Evolutionary conservation across 2,888 invertebrate genomes (phyloP), one percentile per base, ranked within the genome.

Genomic region (Xylophagus ater): DNA sequence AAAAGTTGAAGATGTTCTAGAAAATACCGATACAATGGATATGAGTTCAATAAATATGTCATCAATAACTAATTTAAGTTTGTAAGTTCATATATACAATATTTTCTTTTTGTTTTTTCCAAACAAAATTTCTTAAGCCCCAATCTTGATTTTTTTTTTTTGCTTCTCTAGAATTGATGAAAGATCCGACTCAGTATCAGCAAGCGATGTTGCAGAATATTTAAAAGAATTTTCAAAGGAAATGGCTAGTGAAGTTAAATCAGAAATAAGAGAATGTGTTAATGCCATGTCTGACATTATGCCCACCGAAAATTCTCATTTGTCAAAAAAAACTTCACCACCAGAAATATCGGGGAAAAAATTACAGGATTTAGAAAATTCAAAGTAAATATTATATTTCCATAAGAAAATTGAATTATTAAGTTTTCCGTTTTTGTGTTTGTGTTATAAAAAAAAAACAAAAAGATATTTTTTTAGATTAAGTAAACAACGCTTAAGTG

Each of bases 211-310:
- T 30, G 81, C 82, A 0, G 79, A 81, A 55, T 83, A 82, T 58
- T 61, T 84, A 33, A 80, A 81, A 71, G 82, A 81, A 47, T 77
- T 81, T 56, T 81, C 82, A 1, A 76, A 73, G 54, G 78, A 81
- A 57, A 81, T 83, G 77, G 80, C 81, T 7, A 80, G 79, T 36
- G 81, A 83, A 65, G 78, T 84, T 14, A 84, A 81, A 57, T 78
- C 78, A 4, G 82, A 82, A 58, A 81, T 81, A 45, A 70, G 81
- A 33, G 81, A 79, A 57, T 76, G 78, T 62, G 78, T 78, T 2
- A 78, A 70, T 56, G 78, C 80, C 31, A 82, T 83, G 3, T 81
- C 82, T 49, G 81, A 74, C 53, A 71, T 78, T 63, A 73, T 73
- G 38, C 72, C 72, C 8, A 71, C 72, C 2, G 71, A 71, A 35